phyloP scores from a whole-genome alignment of 2,797 vertebrate genomes.

The Philypnodon macrostomus region DNA sequence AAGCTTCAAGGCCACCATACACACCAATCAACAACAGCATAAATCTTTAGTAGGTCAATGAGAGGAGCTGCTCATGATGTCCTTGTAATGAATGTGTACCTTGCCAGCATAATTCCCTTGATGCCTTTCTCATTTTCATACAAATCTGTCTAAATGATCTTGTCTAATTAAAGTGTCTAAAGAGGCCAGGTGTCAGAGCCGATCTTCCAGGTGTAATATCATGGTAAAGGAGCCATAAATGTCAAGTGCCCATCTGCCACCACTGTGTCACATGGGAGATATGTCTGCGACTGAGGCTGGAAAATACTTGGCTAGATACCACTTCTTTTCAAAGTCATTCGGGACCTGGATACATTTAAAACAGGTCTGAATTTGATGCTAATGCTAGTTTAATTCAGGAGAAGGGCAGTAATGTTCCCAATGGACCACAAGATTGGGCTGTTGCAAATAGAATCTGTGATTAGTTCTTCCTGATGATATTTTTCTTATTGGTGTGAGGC shows the following conservation, averaged over 20 bases:
- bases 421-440: neutral
- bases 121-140: neutral
- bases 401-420: neutral
- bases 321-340: neutral
- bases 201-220: conserved; percentile 1
- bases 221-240: neutral
- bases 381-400: neutral
- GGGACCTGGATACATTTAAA: neutral
- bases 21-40: too few species aligned
- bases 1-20: too few species aligned
- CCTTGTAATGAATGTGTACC: neutral
- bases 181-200: neutral
- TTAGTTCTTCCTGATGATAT: too few species aligned
- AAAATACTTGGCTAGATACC: too few species aligned
- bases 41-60: too few species aligned
- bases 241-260: conserved; percentile 4
- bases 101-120: neutral
- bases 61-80: neutral
- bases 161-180: conserved; percentile 1
- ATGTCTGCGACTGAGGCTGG: too few species aligned
- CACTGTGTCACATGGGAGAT: neutral
- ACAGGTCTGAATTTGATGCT: neutral
- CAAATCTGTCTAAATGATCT: neutral
- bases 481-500: too few species aligned
- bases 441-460: too few species aligned